A percentile compares a stretch with the other conserved stretches of the same genome.
Evolutionary conservation across 2,113 vertebrate species (phyloP).

Genomic region (Barbus barbus): DNA sequence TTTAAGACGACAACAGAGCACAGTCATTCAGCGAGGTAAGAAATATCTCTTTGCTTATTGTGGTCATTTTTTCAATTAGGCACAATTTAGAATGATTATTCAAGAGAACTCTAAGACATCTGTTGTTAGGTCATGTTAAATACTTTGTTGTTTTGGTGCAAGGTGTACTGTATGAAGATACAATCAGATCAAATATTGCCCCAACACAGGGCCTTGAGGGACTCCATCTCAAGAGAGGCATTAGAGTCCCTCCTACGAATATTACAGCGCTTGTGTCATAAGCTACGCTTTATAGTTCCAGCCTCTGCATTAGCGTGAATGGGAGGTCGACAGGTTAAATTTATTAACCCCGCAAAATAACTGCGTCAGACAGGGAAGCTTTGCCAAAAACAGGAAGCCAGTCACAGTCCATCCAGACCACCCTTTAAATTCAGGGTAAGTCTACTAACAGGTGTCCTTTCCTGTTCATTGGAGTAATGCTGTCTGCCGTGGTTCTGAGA

Average conservation of each 20-base stretch:
- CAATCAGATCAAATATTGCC: not conserved
- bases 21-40: constrained; percentile 46
- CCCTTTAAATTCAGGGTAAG: constrained; percentile 4
- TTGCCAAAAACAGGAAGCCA: constrained; percentile 31
- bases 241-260: not conserved
- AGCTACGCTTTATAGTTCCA: not conserved
- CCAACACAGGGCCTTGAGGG: not conserved
- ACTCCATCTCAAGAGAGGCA: not conserved
- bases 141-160: not conserved
- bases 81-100: not conserved
- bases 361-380: constrained; percentile 38
- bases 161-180: not conserved
- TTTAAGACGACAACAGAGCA: constrained; percentile 2
- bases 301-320: constrained; percentile 49
- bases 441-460: constrained; percentile 40
- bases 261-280: not conserved
- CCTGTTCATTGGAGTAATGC: not conserved
- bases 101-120: not conserved
- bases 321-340: constrained; percentile 61
- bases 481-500: constrained; percentile 24
- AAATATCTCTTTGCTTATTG: not conserved
- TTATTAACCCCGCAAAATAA: constrained; percentile 61
- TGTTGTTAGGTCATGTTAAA: not conserved
- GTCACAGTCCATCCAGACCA: not conserved
- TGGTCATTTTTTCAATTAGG: not conserved